Percentiles rank a stretch among this genome's conserved stretches.
Conservation (phyloP, 2,113 vertebrate genomes). For the Prunella himalayana region DNA sequence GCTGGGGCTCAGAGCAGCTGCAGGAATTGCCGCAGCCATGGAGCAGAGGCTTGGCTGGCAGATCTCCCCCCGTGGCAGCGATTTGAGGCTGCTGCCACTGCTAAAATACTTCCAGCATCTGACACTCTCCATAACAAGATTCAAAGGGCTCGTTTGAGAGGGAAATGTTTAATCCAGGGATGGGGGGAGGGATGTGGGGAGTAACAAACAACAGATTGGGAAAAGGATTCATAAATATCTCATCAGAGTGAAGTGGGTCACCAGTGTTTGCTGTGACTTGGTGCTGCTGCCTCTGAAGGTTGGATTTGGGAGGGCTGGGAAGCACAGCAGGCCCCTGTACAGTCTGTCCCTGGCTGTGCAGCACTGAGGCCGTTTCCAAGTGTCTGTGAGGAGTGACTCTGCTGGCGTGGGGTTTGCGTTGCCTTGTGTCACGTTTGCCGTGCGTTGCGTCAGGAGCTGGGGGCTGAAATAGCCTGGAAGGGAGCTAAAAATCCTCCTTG, state of each 20-base stretch:
- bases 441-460: neutral
- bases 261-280: neutral
- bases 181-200: neutral
- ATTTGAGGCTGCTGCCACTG: neutral
- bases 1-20: neutral
- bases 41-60: neutral
- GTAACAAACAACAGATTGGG: neutral
- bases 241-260: constrained; percentile 2
- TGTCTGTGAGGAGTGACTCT: neutral
- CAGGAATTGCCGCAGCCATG: neutral
- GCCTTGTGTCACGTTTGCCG: accelerated
- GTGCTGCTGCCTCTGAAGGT: neutral
- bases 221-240: neutral
- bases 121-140: neutral
- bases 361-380: neutral
- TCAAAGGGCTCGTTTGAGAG: neutral
- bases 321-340: neutral
- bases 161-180: neutral
- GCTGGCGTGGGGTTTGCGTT: neutral
- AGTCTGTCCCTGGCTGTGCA: neutral
- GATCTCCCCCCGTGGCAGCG: accelerated
- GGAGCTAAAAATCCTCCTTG: neutral
- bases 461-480: neutral
- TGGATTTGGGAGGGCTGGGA: neutral
- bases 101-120: neutral